Base-by-base conservation (phyloP, 2,113 vertebrate species). In the Apus apus region DNA sequence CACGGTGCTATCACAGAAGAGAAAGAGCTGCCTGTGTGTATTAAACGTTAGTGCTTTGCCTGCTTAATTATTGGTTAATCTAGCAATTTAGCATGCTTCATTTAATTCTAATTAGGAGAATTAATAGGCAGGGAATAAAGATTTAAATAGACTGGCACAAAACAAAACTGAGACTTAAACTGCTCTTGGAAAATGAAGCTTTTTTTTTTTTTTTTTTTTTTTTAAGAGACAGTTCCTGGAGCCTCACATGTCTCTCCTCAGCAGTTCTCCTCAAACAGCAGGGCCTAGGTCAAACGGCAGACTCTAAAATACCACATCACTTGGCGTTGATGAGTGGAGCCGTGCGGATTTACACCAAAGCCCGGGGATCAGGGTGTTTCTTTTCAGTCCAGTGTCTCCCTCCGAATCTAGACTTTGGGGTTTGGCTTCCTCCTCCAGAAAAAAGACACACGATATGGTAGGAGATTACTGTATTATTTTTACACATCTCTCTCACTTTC, bases 21-120 rank as follows among this genome's bases (percentile, higher is more conserved):
- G 96, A 95, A 97, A 97, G 96, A 95, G 94, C 97, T 97, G 97
- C 96, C 96, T 90, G 86, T 95, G 93, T 97, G 95, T 97, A 89
- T 97, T 97, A 98, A 96, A 98, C 94, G 70, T 98, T 97, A 97
- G 97, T 93, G 97, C 94, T 92, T 96, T 97, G 96, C 98, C 97
- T 97, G 98, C 98, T 98, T 98, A 98, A 98, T 98, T 98, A 98
- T 98, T 98, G 98, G 98, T 98, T 98, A 98, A 98, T 98, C 98
- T 98, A 98, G 98, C 98, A 98, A 98, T 98, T 98, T 98, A 98
- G 68, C 98, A 98, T 97, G 98, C 98, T 98, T 98, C 98, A 98
- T 98, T 98, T 98, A 98, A 98, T 98, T 98, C 98, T 98, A 98
- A 98, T 98, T 98, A 98, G 98, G 97, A 98, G 96, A 98, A 98